These are phyloP conservation scores for Acanthosepion esculentum DNA, from an alignment of 2,888 invertebrate genomes.

Conservation along the genomic window DNA sequence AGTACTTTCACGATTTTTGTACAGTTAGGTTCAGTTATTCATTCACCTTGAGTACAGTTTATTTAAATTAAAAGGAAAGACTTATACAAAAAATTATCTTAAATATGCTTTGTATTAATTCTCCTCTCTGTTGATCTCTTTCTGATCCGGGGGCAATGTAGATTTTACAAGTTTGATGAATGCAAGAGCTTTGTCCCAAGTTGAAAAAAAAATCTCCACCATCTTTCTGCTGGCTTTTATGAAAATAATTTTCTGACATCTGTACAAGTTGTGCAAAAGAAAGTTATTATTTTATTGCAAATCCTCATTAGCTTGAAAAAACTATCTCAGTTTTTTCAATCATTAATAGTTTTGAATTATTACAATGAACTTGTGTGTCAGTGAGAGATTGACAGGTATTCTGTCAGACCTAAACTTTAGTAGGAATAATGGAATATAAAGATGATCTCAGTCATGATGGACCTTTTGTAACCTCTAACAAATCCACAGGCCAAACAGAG, in stretches of 20 bases:
- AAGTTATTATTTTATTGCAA: no score
- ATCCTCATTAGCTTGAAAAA: no score
- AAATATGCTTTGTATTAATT: not conserved
- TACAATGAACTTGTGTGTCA: no score
- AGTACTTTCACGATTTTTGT: not conserved
- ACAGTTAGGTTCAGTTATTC: not conserved
- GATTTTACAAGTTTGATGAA: not conserved
- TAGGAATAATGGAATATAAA: not conserved
- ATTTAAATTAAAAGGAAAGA: not conserved
- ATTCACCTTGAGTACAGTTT: not conserved
- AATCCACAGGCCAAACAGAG: not conserved
- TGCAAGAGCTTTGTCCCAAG: not conserved
- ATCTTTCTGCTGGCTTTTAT: no score
- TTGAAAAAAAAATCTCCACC: no score
- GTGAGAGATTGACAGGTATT: no score
- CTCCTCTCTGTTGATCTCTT: not conserved
- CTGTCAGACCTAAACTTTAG: no score
- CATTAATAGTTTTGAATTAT: no score
- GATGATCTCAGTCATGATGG: not conserved
- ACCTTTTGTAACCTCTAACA: not conserved
- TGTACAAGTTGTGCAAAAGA: no score
- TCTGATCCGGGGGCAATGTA: not conserved
- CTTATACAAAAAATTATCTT: not conserved
- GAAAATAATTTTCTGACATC: no score
- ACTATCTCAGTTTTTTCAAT: no score